phyloP scores from a whole-genome alignment of 2,113 vertebrate species.

The Lepus europaeus region DNA sequence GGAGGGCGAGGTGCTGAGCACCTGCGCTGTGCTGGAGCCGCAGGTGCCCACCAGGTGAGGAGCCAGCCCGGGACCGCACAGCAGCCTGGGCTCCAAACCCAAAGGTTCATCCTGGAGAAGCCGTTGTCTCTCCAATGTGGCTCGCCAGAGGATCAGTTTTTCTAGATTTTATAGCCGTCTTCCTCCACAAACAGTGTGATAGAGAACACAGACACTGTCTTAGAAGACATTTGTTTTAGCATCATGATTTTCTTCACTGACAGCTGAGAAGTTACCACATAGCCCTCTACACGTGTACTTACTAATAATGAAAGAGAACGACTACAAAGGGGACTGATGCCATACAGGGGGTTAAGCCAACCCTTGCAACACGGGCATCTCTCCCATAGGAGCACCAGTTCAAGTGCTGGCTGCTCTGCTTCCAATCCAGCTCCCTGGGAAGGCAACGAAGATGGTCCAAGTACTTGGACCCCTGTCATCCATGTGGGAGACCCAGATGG shows the following conservation, averaged over 20 bases:
- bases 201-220: not conserved
- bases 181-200: not conserved
- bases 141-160: not conserved
- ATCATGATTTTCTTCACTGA: not conserved
- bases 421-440: too few relatives aligned
- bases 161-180: not conserved
- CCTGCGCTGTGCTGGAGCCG: not conserved
- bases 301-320: not conserved
- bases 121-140: not conserved
- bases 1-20: too few relatives aligned
- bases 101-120: not conserved
- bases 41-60: not conserved
- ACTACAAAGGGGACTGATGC: too few relatives aligned
- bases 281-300: not conserved
- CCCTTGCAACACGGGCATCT: too few relatives aligned
- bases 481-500: too few relatives aligned
- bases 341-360: too few relatives aligned
- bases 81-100: not conserved
- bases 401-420: too few relatives aligned
- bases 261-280: not conserved
- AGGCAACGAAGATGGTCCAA: too few relatives aligned
- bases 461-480: too few relatives aligned
- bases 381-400: too few relatives aligned
- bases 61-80: not conserved
- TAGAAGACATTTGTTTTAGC: not conserved